A percentile compares a stretch with the other conserved stretches of the same genome.
Conservation (phyloP, 1,140 invertebrate species). For the Drosophila micromelanica region DNA sequence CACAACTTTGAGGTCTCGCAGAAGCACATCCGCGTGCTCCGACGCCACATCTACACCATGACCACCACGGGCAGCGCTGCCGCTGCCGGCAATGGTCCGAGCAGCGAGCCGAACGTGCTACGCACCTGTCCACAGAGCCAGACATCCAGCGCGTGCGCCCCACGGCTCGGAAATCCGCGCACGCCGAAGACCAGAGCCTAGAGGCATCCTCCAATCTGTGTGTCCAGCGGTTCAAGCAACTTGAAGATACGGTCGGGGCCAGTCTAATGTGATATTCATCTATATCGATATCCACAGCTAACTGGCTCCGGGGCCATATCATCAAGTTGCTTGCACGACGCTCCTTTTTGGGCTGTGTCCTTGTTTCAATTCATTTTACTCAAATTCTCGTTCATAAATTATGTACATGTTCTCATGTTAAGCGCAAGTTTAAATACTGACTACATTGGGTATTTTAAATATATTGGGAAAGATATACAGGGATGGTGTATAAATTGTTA, state of each 20-base stretch:
- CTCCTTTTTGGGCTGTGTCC: slow-evolving; percentile 6
- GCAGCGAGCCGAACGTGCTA: slow-evolving; percentile 22
- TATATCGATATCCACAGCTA: background rate
- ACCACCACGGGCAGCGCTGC: slow-evolving; percentile 45
- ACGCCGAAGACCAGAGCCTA: slow-evolving; percentile 20
- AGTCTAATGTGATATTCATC: background rate
- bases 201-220: background rate
- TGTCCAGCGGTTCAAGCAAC: slow-evolving; percentile 36
- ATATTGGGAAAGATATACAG: background rate
- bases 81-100: slow-evolving; percentile 3
- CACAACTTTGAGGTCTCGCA: slow-evolving; percentile 82
- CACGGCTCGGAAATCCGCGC: slow-evolving; percentile 21
- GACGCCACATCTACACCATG: slow-evolving; percentile 78
- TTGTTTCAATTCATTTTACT: slow-evolving; percentile 3
- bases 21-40: slow-evolving; percentile 76
- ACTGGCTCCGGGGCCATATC: slow-evolving; percentile 25
- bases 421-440: background rate
- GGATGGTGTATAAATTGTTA: too few species aligned
- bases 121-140: slow-evolving; percentile 11
- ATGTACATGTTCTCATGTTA: background rate
- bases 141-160: background rate
- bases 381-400: slow-evolving; percentile 10
- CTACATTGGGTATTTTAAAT: background rate
- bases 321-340: slow-evolving; percentile 59
- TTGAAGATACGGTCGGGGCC: slow-evolving; percentile 45